These are phyloP conservation scores for Drosophila affinis DNA, from an alignment of 2,888 invertebrate species.

Conservation along the genomic window DNA sequence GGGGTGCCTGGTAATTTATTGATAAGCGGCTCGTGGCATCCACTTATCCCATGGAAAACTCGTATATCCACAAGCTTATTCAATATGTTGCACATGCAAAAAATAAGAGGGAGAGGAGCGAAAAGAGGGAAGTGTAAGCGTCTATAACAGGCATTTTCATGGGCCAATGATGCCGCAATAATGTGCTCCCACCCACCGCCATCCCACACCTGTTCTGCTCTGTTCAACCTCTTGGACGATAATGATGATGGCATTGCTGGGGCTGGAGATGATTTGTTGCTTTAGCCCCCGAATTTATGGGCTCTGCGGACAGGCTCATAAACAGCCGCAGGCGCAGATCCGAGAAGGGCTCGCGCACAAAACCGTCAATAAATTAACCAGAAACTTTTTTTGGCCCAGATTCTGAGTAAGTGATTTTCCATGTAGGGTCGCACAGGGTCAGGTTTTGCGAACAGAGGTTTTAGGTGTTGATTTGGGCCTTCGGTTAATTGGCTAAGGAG, in stretches of 20 bases:
- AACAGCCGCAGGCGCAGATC: slow-evolving; percentile 33
- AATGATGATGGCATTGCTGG: slow-evolving; percentile 24
- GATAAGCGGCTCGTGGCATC: slow-evolving; percentile 54
- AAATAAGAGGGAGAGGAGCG: background rate
- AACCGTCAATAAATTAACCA: slow-evolving; percentile 60
- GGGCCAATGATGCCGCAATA: slow-evolving; percentile 67
- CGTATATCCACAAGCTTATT: slow-evolving; percentile 29
- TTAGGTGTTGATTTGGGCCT: slow-evolving; percentile 4
- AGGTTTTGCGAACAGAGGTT: background rate
- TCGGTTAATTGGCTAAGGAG: slow-evolving; percentile 11
- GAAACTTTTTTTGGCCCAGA: slow-evolving; percentile 27
- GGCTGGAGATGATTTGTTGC: slow-evolving; percentile 57
- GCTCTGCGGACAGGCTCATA: slow-evolving; percentile 49
- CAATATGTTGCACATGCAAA: slow-evolving; percentile 62
- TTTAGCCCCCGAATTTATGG: slow-evolving; percentile 59
- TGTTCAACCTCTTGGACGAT: slow-evolving; percentile 1
- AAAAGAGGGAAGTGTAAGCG: slow-evolving; percentile 10
- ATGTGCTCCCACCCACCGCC: slow-evolving; percentile 40
- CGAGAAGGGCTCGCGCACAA: slow-evolving; percentile 25
- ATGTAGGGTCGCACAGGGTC: slow-evolving; percentile 42
- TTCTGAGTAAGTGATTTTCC: slow-evolving; percentile 62
- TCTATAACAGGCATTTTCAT: slow-evolving; percentile 60
- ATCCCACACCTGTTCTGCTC: background rate
- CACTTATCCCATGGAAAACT: background rate
- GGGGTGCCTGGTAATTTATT: slow-evolving; percentile 66